A percentile compares a stretch with the other conserved stretches of the same genome.
These are phyloP conservation scores for Lordiphosa fenestrarum DNA, from an alignment of 2,888 invertebrate genomes.

Conservation along the genomic window DNA sequence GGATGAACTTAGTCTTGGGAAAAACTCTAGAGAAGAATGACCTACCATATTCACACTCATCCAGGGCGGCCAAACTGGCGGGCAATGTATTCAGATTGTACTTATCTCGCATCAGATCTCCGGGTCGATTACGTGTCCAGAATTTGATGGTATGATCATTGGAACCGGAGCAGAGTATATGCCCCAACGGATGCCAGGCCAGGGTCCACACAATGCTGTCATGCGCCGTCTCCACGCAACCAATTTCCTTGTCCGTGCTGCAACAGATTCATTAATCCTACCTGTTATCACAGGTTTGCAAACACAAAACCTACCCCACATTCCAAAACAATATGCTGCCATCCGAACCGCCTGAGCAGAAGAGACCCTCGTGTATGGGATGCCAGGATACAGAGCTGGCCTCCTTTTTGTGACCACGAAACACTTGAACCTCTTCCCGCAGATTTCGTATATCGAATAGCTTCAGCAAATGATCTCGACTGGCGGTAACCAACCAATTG, in stretches of 20 bases:
- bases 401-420: slow-evolving; percentile 99
- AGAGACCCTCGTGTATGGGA: slow-evolving; percentile 97
- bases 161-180: slow-evolving; percentile 99
- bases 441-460: slow-evolving; percentile 98
- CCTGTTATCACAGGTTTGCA: too few species aligned
- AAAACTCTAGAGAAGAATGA: slow-evolving; percentile 19
- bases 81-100: slow-evolving; percentile 97
- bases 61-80: slow-evolving; percentile 87
- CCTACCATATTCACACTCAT: slow-evolving; percentile 86
- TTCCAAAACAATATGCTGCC: slow-evolving; percentile 99
- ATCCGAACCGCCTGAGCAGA: slow-evolving; percentile 99
- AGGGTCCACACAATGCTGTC: slow-evolving; percentile 99
- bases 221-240: slow-evolving; percentile 98
- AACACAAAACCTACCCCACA: slow-evolving; percentile 87
- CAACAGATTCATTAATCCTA: neutral
- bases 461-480: slow-evolving; percentile 97
- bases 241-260: slow-evolving; percentile 98
- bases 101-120: slow-evolving; percentile 98
- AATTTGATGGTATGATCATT: slow-evolving; percentile 99
- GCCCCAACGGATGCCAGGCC: slow-evolving; percentile 99
- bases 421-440: slow-evolving; percentile 96
- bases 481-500: slow-evolving; percentile 99
- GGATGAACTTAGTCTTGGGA: neutral
- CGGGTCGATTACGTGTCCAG: slow-evolving; percentile 99
- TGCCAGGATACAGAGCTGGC: slow-evolving; percentile 99